A percentile compares a stretch with the other conserved stretches of the same genome.
These are phyloP conservation scores for Gallinago undulata DNA, from an alignment of 2,113 vertebrate genomes.

Conservation along the genomic window DNA sequence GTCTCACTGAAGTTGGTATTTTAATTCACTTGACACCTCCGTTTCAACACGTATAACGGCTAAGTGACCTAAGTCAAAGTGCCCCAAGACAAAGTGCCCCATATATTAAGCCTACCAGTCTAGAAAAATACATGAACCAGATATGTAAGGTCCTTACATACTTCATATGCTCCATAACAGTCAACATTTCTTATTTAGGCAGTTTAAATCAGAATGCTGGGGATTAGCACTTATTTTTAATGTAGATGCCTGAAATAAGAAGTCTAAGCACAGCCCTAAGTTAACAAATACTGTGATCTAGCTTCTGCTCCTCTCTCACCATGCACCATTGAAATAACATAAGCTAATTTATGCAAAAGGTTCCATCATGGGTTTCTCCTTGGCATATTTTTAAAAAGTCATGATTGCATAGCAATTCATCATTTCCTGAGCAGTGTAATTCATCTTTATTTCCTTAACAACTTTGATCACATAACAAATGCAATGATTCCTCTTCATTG, in stretches of 20 bases:
- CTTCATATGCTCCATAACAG: neutral
- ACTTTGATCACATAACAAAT: constrained; percentile 31
- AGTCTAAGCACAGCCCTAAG: neutral
- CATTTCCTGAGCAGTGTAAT: constrained; percentile 29
- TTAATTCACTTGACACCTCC: neutral
- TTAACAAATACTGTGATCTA: neutral
- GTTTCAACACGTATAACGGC: fast-evolving
- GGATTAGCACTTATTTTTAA: neutral
- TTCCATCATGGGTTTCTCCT: constrained; percentile 39
- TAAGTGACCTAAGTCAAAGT: neutral
- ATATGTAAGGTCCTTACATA: neutral
- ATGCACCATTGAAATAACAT: neutral
- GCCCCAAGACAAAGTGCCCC: neutral
- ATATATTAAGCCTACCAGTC: neutral
- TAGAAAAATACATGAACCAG: neutral
- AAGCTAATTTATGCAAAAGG: constrained; percentile 36
- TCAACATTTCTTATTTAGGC: neutral
- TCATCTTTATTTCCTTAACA: constrained; percentile 50
- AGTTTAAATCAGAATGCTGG: neutral
- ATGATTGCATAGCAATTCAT: constrained; percentile 34
- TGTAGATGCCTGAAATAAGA: neutral
- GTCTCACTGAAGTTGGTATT: neutral
- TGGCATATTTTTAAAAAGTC: constrained; percentile 44
- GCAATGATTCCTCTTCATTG: neutral
- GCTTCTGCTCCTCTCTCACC: neutral